Evolutionary conservation across 2,888 invertebrate species (phyloP), one percentile per base, ranked within the genome.

Genomic region (Orthosia gracilis): DNA sequence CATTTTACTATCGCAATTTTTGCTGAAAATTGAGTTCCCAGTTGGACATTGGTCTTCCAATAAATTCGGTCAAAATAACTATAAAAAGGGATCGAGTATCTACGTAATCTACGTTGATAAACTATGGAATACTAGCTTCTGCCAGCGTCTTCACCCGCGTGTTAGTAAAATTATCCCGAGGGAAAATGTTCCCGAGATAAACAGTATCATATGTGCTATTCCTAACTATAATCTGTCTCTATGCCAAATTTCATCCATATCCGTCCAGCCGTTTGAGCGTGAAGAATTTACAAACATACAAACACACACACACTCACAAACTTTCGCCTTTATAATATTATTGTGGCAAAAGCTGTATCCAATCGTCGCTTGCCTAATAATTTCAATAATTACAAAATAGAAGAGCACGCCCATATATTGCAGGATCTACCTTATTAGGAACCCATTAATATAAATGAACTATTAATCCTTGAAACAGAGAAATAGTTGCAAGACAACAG

Each of bases 401-500:
- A 74, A 47, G 21, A 54, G 13, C 23, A 47, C 17, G 26, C 49
- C 52, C 2, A 23, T 61, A 52, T 55, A 70, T 49, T 23, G 49
- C 21, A 61, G 58, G 4, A 45, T 49, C 49, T 59, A 68, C 26
- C 26, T 55, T 23, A 52, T 18, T 4, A 52, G n/a, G 31, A 18
- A 66, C 3, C 17, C 15, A 21, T 21, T 55, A 61, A 47, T 40
- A 65, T 50, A 66, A 66, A 50, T 55, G 23, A 26, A 26, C 40
- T 2, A 52, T 52, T 7, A 69, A 78, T 78, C 73, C 83, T 83
- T 79, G 79, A 62, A 63, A 69, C 23, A 13, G 17, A 57, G 66
- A 69, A 73, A 83, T 78, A 79, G 80, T 83, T 73, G 59, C 66
- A 54, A 69, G 21, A 78, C 73, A 67, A 69, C 66, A 59, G 31